Evolutionary conservation across 2,113 vertebrate genomes (phyloP), one percentile per base, ranked within the genome.

Genomic region (Orcinus orca): DNA sequence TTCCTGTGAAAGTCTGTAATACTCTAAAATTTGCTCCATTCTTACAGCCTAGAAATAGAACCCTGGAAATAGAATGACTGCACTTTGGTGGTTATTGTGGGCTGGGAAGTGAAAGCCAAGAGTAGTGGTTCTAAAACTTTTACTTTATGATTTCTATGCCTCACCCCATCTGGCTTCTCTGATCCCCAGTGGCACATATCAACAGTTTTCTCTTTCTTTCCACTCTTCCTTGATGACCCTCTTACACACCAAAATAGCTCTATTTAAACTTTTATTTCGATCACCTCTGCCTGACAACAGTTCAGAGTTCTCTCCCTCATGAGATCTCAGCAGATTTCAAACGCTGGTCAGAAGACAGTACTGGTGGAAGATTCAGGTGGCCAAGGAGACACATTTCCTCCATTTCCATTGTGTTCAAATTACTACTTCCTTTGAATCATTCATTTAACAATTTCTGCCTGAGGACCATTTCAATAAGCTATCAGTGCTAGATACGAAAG

Each of bases 11-110:
- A 97, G 93, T 97, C 96, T 97, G 83, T 79, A 96, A 97, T 95
- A 92, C 79, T 97, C 96, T 97, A 97, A 98, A 97, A 98, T 97
- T 96, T 97, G 93, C 93, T 98, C 97, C 95, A 97, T 97, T 98
- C 96, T 97, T 98, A 95, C 63, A 95, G 70, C 89, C 87, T 96
- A 93, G 90, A 98, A 98, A 98, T 97, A 98, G 97, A 98, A 95
- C 20, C 79, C 95, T 97, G 84, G 92, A 97, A 96, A 97, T 97
- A 96, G 97, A 96, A 96, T 82, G 62, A 92, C 41, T 93, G 77
- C 88, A 97, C 89, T 74, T 98, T 96, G 90, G 93, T 97, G 95
- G 85, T 95, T 94, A 80, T 84, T 95, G 92, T 98, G 93, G 96
- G 95, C 68, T 97, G 88, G 68, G 29, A 96, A 95, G 87, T 88